A percentile compares a stretch with the other conserved stretches of the same genome.
phyloP scores from a whole-genome alignment of 2,888 invertebrate genomes.

The Tillus elongatus region DNA sequence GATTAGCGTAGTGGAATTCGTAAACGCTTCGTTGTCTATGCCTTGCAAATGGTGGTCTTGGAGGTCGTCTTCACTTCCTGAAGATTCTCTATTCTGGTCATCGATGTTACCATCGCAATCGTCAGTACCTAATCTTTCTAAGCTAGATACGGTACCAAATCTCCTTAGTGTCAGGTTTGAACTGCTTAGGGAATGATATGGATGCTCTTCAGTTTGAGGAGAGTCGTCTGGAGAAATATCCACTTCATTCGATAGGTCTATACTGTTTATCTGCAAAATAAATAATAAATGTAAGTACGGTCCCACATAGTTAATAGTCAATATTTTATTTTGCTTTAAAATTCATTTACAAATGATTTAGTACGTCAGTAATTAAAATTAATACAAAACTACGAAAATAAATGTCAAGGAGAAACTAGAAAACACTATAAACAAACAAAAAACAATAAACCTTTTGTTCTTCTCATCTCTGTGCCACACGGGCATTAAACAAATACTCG shows the following conservation, averaged over 20 bases:
- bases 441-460: too few relatives aligned
- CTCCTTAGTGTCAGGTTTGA: conserved; percentile 43
- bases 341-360: too few relatives aligned
- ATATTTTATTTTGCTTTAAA: too few relatives aligned
- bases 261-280: conserved; percentile 17
- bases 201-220: conserved; percentile 63
- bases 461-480: too few relatives aligned
- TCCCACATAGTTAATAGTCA: too few relatives aligned
- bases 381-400: too few relatives aligned
- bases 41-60: conserved; percentile 28
- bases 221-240: conserved; percentile 64
- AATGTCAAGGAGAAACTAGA: too few relatives aligned
- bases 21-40: conserved; percentile 38
- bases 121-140: conserved; percentile 58
- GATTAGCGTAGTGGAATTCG: conserved; percentile 33
- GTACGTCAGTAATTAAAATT: too few relatives aligned
- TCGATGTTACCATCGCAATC: conserved; percentile 46
- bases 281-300: neutral
- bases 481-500: too few relatives aligned
- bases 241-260: conserved; percentile 39
- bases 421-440: too few relatives aligned
- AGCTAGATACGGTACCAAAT: conserved; percentile 65
- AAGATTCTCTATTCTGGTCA: conserved; percentile 19
- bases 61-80: conserved; percentile 24
- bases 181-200: conserved; percentile 61